Evolutionary conservation across 2,888 invertebrate genomes (phyloP).

Genomic region (Choristoneura rosaceana): DNA sequence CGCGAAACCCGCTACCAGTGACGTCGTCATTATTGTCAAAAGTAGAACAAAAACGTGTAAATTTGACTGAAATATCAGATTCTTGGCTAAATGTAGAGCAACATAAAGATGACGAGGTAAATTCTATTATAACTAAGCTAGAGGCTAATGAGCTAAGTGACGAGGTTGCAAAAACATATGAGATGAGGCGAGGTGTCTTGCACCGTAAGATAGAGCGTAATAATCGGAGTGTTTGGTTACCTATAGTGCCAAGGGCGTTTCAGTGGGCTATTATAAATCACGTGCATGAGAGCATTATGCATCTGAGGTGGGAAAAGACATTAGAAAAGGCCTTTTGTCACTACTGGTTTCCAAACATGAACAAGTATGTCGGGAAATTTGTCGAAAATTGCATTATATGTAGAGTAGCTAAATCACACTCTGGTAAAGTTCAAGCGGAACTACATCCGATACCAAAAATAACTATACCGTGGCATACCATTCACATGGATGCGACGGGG

Average conservation of each 20-base stretch:
- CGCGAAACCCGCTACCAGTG: slow-evolving; percentile 2
- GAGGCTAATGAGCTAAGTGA: neutral
- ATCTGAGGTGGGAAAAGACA: neutral
- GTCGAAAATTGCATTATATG: neutral
- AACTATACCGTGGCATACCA: neutral
- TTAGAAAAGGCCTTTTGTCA: neutral
- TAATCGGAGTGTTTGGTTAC: neutral
- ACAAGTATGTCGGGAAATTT: neutral
- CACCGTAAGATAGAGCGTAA: neutral
- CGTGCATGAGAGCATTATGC: neutral
- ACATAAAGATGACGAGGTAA: slow-evolving; percentile 3
- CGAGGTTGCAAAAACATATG: neutral
- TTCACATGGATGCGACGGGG: neutral
- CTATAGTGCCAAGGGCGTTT: neutral
- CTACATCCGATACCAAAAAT: neutral
- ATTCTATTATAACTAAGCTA: neutral
- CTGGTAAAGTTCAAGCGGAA: neutral
- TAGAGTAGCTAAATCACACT: neutral
- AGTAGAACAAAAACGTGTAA: slow-evolving; percentile 1
- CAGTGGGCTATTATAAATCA: neutral
- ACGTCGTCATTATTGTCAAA: neutral
- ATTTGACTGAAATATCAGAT: neutral
- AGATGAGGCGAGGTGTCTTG: neutral
- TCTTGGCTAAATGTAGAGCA: slow-evolving; percentile 17
- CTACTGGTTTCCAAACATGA: neutral